Conservation (phyloP, 2,797 vertebrate species). For the Macrochelys suwanniensis region DNA sequence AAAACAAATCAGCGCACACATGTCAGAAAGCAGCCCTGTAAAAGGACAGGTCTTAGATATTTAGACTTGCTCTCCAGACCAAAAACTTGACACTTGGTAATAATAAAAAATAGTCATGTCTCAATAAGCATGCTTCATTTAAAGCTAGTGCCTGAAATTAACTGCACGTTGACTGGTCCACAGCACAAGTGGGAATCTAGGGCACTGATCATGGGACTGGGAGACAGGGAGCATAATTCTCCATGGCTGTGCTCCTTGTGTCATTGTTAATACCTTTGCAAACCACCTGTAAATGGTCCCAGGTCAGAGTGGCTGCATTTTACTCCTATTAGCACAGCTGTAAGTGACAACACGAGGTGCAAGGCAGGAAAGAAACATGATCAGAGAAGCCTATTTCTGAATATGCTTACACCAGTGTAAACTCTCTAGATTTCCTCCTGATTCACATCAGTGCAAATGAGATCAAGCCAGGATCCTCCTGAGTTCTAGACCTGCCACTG, state of each 20-base stretch:
- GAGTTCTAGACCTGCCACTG: neutral
- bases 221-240: neutral
- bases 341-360: rapidly evolving
- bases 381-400: neutral
- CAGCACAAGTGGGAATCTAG: too few relatives aligned
- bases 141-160: neutral
- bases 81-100: neutral
- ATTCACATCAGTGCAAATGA: too few relatives aligned
- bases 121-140: neutral
- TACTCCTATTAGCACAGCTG: rapidly evolving
- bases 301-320: neutral
- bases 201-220: neutral
- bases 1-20: neutral
- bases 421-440: too few relatives aligned
- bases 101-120: neutral
- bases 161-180: neutral
- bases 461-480: neutral
- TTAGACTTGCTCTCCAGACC: neutral
- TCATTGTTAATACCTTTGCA: rapidly evolving
- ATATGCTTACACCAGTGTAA: neutral
- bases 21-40: neutral
- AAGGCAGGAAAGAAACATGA: neutral
- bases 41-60: neutral
- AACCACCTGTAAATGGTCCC: too few relatives aligned
- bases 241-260: neutral